phyloP scores from a whole-genome alignment of 2,113 vertebrate genomes.

The Corvus cornix region DNA sequence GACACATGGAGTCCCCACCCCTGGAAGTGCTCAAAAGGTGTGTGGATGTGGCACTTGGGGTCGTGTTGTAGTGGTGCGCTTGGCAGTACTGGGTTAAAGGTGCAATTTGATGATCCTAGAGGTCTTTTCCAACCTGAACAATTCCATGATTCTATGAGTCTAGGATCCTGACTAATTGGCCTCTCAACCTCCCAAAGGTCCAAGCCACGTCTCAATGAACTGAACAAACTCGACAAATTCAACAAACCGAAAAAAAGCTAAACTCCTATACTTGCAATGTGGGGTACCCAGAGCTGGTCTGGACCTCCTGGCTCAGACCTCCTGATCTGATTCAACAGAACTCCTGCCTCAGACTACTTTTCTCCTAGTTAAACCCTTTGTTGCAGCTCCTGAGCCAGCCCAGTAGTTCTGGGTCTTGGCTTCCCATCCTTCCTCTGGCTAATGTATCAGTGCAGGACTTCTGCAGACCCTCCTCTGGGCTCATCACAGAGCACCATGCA shows the following conservation, averaged over 20 bases:
- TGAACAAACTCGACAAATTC: not conserved
- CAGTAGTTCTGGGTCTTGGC: fast-evolving
- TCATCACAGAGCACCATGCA: not conserved
- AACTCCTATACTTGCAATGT: fast-evolving
- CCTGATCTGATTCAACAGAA: not conserved
- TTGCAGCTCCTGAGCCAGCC: not conserved
- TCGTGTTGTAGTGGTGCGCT: too few relatives aligned
- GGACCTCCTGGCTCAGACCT: not conserved
- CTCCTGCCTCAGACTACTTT: not conserved
- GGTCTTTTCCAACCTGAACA: not conserved
- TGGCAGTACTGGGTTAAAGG: not conserved
- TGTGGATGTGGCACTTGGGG: not conserved
- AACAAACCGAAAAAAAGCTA: not conserved
- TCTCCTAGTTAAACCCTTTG: not conserved
- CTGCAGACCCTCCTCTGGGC: not conserved
- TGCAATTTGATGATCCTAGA: not conserved
- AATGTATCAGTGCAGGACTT: not conserved
- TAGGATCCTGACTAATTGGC: not conserved
- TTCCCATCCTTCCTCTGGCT: not conserved
- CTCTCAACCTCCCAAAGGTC: not conserved
- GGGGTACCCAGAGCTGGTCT: not conserved
- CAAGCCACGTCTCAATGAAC: not conserved
- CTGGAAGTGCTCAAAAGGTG: not conserved
- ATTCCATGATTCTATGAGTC: not conserved
- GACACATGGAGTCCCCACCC: too few relatives aligned